These are phyloP conservation scores for Ceyx cyanopectus DNA, from an alignment of 2,113 vertebrate genomes.

Conservation along the genomic window DNA sequence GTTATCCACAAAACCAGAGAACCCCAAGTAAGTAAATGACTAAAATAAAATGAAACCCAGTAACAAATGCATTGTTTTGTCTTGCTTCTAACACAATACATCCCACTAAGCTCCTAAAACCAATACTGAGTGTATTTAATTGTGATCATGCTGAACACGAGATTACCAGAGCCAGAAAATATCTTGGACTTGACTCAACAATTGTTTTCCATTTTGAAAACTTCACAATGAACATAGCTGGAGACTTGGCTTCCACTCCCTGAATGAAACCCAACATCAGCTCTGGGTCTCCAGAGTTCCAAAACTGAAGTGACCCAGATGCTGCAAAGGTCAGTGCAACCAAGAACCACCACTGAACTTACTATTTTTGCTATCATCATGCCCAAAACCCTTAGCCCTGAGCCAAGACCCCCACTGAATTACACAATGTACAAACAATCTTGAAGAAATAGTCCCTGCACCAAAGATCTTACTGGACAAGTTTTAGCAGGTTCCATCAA, in stretches of 20 bases:
- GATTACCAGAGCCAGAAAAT: constrained; percentile 52
- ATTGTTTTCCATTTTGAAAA: constrained; percentile 71
- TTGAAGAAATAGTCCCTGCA: background rate
- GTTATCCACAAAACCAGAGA: constrained; percentile 41
- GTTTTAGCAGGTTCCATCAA: background rate
- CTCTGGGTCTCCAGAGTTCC: background rate
- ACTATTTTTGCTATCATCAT: constrained; percentile 48
- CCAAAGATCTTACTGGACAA: background rate
- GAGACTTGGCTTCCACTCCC: constrained; percentile 40
- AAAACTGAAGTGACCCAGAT: constrained; percentile 36
- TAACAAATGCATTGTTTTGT: constrained; percentile 60
- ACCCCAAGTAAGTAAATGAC: constrained; percentile 33
- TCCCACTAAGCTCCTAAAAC: constrained; percentile 52
- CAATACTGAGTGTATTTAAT: constrained; percentile 55
- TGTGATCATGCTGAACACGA: constrained; percentile 56
- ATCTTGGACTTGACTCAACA: constrained; percentile 41
- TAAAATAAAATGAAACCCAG: constrained; percentile 27
- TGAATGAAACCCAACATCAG: constrained; percentile 26
- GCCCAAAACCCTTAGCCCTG: background rate
- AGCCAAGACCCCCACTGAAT: background rate
- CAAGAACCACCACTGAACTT: constrained; percentile 4
- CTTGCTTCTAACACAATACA: constrained; percentile 61
- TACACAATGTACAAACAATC: background rate
- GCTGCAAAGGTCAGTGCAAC: constrained; percentile 29
- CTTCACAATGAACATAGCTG: constrained; percentile 64